A percentile compares a stretch with the other conserved stretches of the same genome.
These are phyloP conservation scores for Lanius collurio DNA, from an alignment of 2,113 vertebrate genomes.

Conservation along the genomic window DNA sequence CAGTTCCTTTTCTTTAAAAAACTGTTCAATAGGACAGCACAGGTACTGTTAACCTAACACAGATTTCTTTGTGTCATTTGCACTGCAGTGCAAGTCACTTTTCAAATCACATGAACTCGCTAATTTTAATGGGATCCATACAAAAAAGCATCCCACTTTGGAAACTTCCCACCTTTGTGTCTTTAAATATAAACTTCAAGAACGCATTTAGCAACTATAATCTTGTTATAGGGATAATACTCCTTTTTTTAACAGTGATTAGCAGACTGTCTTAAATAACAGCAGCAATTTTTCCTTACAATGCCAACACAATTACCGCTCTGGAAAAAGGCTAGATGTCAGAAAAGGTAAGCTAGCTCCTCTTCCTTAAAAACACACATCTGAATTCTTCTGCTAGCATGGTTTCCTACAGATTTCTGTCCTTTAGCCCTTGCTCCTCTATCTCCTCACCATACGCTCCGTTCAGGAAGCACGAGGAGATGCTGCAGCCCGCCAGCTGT, in stretches of 20 bases:
- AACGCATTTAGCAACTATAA: background rate
- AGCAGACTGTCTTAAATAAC: background rate
- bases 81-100: fast-evolving
- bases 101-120: background rate
- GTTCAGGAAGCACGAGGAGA: background rate
- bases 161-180: background rate
- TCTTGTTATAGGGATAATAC: background rate
- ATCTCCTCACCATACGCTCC: background rate
- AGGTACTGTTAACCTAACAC: background rate
- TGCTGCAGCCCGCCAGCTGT: constrained; percentile 10
- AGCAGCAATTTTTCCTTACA: background rate
- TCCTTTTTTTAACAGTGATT: background rate
- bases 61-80: background rate
- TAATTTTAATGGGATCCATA: background rate
- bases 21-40: background rate
- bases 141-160: background rate
- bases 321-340: background rate
- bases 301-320: background rate
- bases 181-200: background rate
- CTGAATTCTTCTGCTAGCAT: background rate
- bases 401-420: background rate
- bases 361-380: background rate
- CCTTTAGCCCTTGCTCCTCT: constrained; percentile 40
- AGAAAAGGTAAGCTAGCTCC: background rate
- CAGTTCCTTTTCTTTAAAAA: background rate